Percentiles rank a stretch among this genome's conserved stretches.
phyloP scores from a whole-genome alignment of 2,797 vertebrate species.

The Babyrousa celebensis region DNA sequence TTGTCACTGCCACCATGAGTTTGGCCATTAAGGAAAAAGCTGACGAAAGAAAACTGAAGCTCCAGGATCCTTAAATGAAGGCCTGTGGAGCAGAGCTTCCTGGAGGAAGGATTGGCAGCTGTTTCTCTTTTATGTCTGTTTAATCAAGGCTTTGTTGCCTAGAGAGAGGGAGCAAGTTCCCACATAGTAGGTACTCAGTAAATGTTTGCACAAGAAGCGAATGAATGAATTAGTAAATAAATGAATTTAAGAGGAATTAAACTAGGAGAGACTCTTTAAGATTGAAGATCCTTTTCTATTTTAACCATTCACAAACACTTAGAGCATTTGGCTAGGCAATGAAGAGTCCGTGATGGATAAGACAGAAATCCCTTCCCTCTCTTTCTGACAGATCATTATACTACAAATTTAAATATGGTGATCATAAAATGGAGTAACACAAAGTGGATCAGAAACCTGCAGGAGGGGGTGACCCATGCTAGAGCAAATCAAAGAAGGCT shows the following conservation, averaged over 20 bases:
- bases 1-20: constrained; percentile 87
- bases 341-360: not conserved
- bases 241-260: constrained; percentile 75
- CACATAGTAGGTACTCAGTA: constrained; percentile 78
- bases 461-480: not conserved
- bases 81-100: constrained; percentile 75
- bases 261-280: constrained; percentile 51
- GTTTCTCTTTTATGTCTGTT: constrained; percentile 71
- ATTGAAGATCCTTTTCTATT: constrained; percentile 66
- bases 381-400: constrained; percentile 48
- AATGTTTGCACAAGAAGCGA: constrained; percentile 67
- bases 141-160: constrained; percentile 78
- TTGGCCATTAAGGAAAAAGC: constrained; percentile 87
- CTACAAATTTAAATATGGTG: constrained; percentile 69
- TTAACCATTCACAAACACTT: constrained; percentile 71
- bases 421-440: not conserved
- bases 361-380: constrained; percentile 20
- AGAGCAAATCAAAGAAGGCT: not conserved
- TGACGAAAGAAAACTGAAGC: constrained; percentile 84
- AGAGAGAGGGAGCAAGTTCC: not conserved
- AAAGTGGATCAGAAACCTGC: not conserved
- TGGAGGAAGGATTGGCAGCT: constrained; percentile 71
- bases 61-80: constrained; percentile 74
- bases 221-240: constrained; percentile 57
- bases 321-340: not conserved